Conservation (phyloP, 2,888 invertebrate species). For the Drosophila subquinaria region DNA sequence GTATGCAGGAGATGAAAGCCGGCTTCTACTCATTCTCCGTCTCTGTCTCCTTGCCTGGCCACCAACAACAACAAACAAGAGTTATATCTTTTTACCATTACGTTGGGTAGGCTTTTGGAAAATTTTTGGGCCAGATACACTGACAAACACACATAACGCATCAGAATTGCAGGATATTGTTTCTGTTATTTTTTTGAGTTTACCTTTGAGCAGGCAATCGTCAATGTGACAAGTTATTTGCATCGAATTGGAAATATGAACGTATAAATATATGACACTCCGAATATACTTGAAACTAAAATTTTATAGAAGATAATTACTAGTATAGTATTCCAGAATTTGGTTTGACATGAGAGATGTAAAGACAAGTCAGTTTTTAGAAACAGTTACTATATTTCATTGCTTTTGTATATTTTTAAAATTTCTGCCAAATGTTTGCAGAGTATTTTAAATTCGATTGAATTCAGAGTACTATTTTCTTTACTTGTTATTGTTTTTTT, state of each 20-base stretch:
- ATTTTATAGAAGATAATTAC: background rate
- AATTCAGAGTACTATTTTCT: background rate
- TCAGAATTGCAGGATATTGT: conserved; percentile 48
- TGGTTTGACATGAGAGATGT: background rate
- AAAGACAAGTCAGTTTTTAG: too few relatives aligned
- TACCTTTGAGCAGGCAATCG: conserved; percentile 4
- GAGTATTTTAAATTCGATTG: conserved; percentile 24
- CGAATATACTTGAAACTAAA: too few relatives aligned
- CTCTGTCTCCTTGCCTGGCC: conserved; percentile 21
- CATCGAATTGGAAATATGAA: background rate
- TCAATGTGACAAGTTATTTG: conserved; percentile 7
- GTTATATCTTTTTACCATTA: conserved; percentile 73
- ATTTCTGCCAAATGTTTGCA: background rate
- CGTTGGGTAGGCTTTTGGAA: conserved; percentile 53
- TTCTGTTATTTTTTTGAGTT: conserved; percentile 5
- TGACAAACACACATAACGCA: conserved; percentile 25
- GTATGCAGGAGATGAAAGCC: conserved; percentile 77
- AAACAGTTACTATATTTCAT: background rate
- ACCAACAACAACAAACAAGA: conserved; percentile 61
- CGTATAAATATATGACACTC: background rate
- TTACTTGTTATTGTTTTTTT: conserved; percentile 47
- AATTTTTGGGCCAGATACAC: conserved; percentile 47
- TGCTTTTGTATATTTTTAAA: background rate
- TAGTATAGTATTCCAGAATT: background rate
- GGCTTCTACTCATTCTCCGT: conserved; percentile 35